phyloP scores from a whole-genome alignment of 37 sponge, comb jelly and placozoan species.

The Hormiphora californensis region DNA sequence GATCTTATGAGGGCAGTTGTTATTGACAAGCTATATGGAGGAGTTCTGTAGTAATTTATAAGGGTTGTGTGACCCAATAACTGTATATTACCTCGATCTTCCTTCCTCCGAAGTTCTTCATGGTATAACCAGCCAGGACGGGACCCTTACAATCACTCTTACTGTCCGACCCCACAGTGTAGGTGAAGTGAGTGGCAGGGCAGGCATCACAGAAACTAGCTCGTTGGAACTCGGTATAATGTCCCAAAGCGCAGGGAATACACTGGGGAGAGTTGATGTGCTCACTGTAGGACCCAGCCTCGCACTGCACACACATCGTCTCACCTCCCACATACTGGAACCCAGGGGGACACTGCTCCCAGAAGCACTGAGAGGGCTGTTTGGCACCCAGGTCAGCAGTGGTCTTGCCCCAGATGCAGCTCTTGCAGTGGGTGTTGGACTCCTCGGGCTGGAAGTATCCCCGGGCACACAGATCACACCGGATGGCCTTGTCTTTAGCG shows the following conservation, averaged over 20 bases:
- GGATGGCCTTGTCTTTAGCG: neutral
- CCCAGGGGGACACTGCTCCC: constrained; percentile 22
- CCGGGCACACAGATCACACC: neutral
- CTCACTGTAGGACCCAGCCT: neutral
- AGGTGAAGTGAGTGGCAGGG: constrained; percentile 12
- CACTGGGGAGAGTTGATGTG: constrained; percentile 5
- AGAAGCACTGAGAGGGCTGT: constrained; percentile 4
- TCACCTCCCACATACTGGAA: neutral
- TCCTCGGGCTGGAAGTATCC: constrained; percentile 4
- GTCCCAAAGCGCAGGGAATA: neutral
- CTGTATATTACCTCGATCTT: constrained; percentile 29
- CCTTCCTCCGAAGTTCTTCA: constrained; percentile 11
- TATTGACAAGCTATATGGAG: no score
- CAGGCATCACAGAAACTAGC: constrained; percentile 9
- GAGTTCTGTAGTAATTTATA: no score
- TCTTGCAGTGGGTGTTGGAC: neutral
- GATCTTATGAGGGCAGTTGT: no score
- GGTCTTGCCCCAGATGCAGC: constrained; percentile 8
- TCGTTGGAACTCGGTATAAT: neutral
- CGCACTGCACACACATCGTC: neutral
- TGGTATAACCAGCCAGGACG: constrained; percentile 24
- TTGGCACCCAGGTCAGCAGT: neutral
- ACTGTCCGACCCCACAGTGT: neutral
- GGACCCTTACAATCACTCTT: constrained; percentile 14
- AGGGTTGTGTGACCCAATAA: no score